Conservation (phyloP, 1,140 invertebrate species). For the Danaus melanippus region DNA sequence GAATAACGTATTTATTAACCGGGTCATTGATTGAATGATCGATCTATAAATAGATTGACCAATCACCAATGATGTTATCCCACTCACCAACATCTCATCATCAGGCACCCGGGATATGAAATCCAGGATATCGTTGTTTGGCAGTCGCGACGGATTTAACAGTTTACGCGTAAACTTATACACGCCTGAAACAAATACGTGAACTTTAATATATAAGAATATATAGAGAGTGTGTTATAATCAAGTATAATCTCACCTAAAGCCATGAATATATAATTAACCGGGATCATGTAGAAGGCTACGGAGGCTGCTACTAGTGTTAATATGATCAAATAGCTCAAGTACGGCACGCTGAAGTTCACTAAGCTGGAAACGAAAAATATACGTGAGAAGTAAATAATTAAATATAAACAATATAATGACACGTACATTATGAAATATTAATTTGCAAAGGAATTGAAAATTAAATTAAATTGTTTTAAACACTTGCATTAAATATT, state of each 20-base stretch:
- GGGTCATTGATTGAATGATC: no score
- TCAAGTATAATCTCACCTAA: slow-evolving; percentile 39
- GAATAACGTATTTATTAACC: no score
- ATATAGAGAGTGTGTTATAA: no score
- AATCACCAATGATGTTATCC: no score
- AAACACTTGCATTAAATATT: no score
- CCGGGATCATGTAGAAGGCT: slow-evolving; percentile 90
- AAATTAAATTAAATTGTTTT: no score
- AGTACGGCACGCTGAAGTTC: slow-evolving; percentile 96
- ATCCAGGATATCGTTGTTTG: slow-evolving; percentile 98
- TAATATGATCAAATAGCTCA: slow-evolving; percentile 91
- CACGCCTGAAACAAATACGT: slow-evolving; percentile 82
- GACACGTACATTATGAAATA: no score
- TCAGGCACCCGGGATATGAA: slow-evolving; percentile 95
- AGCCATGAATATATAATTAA: slow-evolving; percentile 74
- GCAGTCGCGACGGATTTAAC: slow-evolving; percentile 90
- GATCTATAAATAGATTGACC: no score
- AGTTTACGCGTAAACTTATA: slow-evolving; percentile 96
- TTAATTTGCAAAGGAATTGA: no score
- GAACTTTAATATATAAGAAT: no score
- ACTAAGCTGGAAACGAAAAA: slow-evolving; percentile 81
- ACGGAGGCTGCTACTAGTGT: slow-evolving; percentile 75
- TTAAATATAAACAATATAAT: no score
- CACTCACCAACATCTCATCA: slow-evolving; percentile 88
- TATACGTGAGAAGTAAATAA: no score